phyloP scores from a whole-genome alignment of 2,888 invertebrate species.

The Cheilosia soror region DNA sequence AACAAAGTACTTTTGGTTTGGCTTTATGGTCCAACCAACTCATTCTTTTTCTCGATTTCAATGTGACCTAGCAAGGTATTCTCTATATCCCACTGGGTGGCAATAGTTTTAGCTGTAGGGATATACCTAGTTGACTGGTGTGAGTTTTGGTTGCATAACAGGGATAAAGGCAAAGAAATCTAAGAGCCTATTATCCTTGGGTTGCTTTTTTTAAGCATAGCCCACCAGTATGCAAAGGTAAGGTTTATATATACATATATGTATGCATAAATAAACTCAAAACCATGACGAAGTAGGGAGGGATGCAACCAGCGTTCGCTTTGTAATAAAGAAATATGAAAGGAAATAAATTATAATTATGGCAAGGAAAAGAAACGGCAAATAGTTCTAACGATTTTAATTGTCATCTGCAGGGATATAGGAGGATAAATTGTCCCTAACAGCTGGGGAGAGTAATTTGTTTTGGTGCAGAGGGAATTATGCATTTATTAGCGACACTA shows the following conservation, averaged over 20 bases:
- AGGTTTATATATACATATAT: background rate
- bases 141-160: slow-evolving; percentile 48
- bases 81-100: slow-evolving; percentile 1
- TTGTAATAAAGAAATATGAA: slow-evolving; percentile 57
- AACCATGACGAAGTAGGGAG: slow-evolving; percentile 5
- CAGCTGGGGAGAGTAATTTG: background rate
- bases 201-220: slow-evolving; percentile 6
- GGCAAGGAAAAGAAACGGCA: slow-evolving; percentile 22
- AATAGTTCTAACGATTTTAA: slow-evolving; percentile 47
- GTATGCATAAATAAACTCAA: background rate
- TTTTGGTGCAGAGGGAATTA: slow-evolving; percentile 15
- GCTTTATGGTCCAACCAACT: slow-evolving; percentile 64
- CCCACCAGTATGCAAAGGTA: slow-evolving; percentile 34
- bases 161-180: slow-evolving; percentile 23
- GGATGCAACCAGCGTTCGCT: slow-evolving; percentile 47
- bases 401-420: slow-evolving; percentile 59
- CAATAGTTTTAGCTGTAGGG: slow-evolving; percentile 15
- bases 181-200: slow-evolving; percentile 61
- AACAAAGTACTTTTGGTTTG: slow-evolving; percentile 68
- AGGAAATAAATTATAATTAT: slow-evolving; percentile 68
- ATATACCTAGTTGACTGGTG: slow-evolving; percentile 28
- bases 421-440: slow-evolving; percentile 20
- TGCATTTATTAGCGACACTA: background rate
- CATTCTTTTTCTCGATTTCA: slow-evolving; percentile 12
- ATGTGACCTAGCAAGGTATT: background rate